These are phyloP conservation scores for Orthonevra nobilis DNA, from an alignment of 2,888 invertebrate species.

Conservation along the genomic window DNA sequence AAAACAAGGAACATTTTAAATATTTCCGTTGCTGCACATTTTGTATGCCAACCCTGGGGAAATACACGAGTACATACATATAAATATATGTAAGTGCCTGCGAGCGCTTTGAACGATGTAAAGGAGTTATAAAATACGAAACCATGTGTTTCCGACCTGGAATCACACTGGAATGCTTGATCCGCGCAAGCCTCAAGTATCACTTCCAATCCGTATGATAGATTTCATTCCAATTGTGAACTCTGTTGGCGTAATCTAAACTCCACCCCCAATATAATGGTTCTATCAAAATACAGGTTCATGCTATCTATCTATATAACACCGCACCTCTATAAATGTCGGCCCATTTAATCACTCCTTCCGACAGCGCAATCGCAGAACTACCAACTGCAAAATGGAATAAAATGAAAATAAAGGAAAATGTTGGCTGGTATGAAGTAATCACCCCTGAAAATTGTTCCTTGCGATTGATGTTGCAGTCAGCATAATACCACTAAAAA, in stretches of 20 bases:
- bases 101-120: too few relatives aligned
- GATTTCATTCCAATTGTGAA: conserved; percentile 48
- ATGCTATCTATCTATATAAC: conserved; percentile 23
- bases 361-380: conserved; percentile 62
- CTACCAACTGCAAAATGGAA: not conserved
- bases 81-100: conserved; percentile 5
- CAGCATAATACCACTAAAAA: conserved; percentile 41
- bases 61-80: too few relatives aligned
- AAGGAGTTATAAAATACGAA: not conserved
- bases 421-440: conserved; percentile 40
- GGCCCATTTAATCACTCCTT: conserved; percentile 42
- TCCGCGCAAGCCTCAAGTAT: conserved; percentile 24
- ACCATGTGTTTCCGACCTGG: not conserved
- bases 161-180: conserved; percentile 8
- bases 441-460: conserved; percentile 49
- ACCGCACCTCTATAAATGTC: conserved; percentile 27
- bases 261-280: conserved; percentile 55
- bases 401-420: not conserved
- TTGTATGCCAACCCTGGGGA: conserved; percentile 12
- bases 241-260: conserved; percentile 44
- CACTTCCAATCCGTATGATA: conserved; percentile 40
- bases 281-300: conserved; percentile 41
- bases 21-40: conserved; percentile 10
- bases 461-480: conserved; percentile 64
- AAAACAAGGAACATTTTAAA: conserved; percentile 15